Percentiles rank a stretch among this genome's conserved stretches.
phyloP scores from a whole-genome alignment of 1,140 invertebrate species.

The Drosophila bocki region DNA sequence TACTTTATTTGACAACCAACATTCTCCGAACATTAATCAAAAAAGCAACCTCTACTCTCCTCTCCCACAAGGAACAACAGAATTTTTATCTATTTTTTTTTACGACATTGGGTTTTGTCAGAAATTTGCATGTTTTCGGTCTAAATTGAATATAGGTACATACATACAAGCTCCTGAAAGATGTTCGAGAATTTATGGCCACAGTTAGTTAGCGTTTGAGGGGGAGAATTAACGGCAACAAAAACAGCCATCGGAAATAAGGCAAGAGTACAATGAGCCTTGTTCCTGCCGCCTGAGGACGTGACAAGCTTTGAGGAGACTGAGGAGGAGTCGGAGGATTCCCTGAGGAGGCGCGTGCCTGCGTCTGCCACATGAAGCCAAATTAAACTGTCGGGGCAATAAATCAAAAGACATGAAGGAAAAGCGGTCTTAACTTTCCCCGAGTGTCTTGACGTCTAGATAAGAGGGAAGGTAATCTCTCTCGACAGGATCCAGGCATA shows the following conservation, averaged over 20 bases:
- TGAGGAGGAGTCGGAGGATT: not conserved
- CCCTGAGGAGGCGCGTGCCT: conserved; percentile 33
- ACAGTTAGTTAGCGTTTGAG: conserved; percentile 27
- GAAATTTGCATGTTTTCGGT: conserved; percentile 55
- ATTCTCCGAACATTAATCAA: conserved; percentile 26
- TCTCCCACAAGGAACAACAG: not conserved
- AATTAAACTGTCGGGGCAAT: conserved; percentile 73
- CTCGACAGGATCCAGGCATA: conserved; percentile 4
- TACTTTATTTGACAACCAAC: conserved; percentile 22
- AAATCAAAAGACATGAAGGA: conserved; percentile 65
- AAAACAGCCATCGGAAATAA: conserved; percentile 47
- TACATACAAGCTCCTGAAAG: conserved; percentile 18
- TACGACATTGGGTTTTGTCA: conserved; percentile 23
- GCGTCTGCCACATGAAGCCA: conserved; percentile 49
- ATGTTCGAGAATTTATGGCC: conserved; percentile 49
- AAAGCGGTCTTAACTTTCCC: conserved; percentile 7
- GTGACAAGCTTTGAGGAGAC: conserved; percentile 49
- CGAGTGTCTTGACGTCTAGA: conserved; percentile 15
- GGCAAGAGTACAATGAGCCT: conserved; percentile 56
- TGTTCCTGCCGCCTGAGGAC: conserved; percentile 41
- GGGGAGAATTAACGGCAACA: conserved; percentile 51
- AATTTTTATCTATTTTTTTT: conserved; percentile 18
- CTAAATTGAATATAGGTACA: conserved; percentile 40
- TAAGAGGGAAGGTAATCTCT: not conserved
- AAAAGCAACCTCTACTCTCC: not conserved